Conservation (phyloP, 2,797 vertebrate genomes). For the Enteromius fasciolatus region DNA sequence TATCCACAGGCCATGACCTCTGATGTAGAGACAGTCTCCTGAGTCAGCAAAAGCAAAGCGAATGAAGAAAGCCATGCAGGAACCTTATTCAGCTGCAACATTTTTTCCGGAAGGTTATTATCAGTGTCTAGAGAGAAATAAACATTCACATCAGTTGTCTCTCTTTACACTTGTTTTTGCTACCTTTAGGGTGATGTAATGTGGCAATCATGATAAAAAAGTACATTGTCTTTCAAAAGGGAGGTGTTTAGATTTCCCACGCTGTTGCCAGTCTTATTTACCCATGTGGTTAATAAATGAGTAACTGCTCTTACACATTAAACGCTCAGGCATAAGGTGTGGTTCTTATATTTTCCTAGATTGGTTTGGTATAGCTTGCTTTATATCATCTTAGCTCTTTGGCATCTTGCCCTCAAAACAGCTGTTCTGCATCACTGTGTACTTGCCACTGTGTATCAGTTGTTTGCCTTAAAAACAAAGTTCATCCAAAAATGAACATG, state of each 20-base stretch:
- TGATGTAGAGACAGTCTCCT: not conserved
- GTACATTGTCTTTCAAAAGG: not conserved
- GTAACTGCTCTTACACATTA: not conserved
- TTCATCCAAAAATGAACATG: not conserved
- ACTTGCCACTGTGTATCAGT: not conserved
- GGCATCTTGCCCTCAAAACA: not conserved
- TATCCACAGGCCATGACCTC: conserved; percentile 9
- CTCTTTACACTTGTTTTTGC: not conserved
- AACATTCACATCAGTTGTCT: not conserved
- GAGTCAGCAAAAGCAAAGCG: conserved; percentile 22
- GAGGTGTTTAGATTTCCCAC: not conserved
- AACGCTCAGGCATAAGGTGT: not conserved
- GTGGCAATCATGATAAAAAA: not conserved
- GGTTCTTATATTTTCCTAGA: not conserved
- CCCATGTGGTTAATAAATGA: not conserved
- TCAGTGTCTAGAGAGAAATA: not conserved
- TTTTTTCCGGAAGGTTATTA: not conserved
- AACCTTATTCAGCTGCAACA: conserved; percentile 12
- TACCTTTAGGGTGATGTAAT: not conserved
- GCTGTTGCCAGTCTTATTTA: too few relatives aligned
- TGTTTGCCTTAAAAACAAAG: not conserved
- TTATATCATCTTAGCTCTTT: not conserved
- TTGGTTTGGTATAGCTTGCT: not conserved
- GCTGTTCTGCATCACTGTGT: not conserved
- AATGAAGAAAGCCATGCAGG: conserved; percentile 14